phyloP scores from a whole-genome alignment of 2,888 invertebrate species.

The Criorhina ranunculi region DNA sequence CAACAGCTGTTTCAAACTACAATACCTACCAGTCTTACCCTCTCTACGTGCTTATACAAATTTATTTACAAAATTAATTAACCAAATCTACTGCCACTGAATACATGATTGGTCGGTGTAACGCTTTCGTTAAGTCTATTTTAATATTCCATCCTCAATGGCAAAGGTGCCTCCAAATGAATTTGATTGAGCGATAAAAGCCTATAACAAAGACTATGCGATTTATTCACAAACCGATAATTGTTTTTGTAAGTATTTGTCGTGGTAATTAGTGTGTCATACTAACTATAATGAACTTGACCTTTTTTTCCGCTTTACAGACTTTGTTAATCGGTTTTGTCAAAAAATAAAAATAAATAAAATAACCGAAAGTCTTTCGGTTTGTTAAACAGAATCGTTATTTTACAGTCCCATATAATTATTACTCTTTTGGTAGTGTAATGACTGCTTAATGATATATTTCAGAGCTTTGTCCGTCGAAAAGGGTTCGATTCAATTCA shows the following conservation, averaged over 20 bases:
- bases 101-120: neutral
- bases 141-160: slow-evolving; percentile 23
- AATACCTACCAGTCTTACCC: neutral
- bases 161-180: slow-evolving; percentile 14
- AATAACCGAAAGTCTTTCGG: neutral
- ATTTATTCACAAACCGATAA: slow-evolving; percentile 21
- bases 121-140: slow-evolving; percentile 10
- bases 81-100: neutral
- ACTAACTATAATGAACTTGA: slow-evolving; percentile 34
- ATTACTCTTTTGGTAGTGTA: neutral
- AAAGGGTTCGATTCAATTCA: slow-evolving; percentile 14
- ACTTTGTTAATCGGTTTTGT: slow-evolving; percentile 9
- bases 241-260: slow-evolving; percentile 16
- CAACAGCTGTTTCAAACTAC: neutral
- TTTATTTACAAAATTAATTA: slow-evolving; percentile 29
- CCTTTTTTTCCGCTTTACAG: slow-evolving; percentile 28
- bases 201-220: slow-evolving; percentile 3
- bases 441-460: neutral
- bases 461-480: neutral
- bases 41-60: neutral
- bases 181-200: slow-evolving; percentile 8
- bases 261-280: slow-evolving; percentile 25
- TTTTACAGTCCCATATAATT: neutral
- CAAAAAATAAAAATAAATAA: slow-evolving; percentile 1
- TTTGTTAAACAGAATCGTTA: slow-evolving; percentile 15